A percentile compares a stretch with the other conserved stretches of the same genome.
These are phyloP conservation scores for Hypselothyrea guttata DNA, from an alignment of 2,888 invertebrate species.

Conservation along the genomic window DNA sequence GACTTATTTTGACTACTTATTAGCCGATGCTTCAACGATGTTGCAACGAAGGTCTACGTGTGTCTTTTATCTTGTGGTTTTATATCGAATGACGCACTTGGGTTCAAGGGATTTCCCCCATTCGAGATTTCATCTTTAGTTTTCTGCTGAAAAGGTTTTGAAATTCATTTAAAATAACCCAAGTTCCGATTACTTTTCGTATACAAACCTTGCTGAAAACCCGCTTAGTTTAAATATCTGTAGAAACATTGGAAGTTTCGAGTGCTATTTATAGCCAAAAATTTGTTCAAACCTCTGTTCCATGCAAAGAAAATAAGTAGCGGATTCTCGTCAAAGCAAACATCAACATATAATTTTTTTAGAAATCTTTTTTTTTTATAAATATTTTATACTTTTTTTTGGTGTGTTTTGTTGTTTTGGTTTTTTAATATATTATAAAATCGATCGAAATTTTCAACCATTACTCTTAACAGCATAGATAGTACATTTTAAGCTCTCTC, in stretches of 20 bases:
- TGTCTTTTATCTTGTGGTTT: slow-evolving; percentile 33
- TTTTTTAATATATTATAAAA: slow-evolving; percentile 63
- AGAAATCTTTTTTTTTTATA: slow-evolving; percentile 45
- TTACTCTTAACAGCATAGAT: slow-evolving; percentile 60
- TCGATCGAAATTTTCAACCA: slow-evolving; percentile 56
- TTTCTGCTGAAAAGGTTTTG: too few relatives aligned
- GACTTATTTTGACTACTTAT: slow-evolving; percentile 45
- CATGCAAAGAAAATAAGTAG: slow-evolving; percentile 60
- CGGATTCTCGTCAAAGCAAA: slow-evolving; percentile 61
- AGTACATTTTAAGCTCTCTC: slow-evolving; percentile 37
- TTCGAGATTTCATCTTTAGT: background rate
- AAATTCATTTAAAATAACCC: background rate
- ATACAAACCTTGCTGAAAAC: too few relatives aligned
- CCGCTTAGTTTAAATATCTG: too few relatives aligned
- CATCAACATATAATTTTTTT: slow-evolving; percentile 72
- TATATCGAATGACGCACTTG: slow-evolving; percentile 50
- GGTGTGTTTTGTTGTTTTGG: slow-evolving; percentile 48
- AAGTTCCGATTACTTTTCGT: too few relatives aligned
- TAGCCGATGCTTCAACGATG: slow-evolving; percentile 26
- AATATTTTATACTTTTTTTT: slow-evolving; percentile 68
- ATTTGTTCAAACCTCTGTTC: too few relatives aligned
- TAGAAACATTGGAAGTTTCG: too few relatives aligned
- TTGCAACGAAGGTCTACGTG: slow-evolving; percentile 65
- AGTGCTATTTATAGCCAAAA: too few relatives aligned
- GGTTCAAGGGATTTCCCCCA: slow-evolving; percentile 54